Evolutionary conservation across 1,140 invertebrate genomes (phyloP).

Genomic region (Drosophila melanogaster): Release_6_plus_ISO1_MT NT_033777.3:27207001-27207500

Average conservation of each 20-base stretch:
- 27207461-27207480: conserved; percentile 77
- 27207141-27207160: conserved; percentile 5
- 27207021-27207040: conserved; percentile 59
- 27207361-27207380: conserved; percentile 81
- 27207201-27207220: conserved; percentile 45
- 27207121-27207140: conserved; percentile 9
- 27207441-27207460: conserved; percentile 61
- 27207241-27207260: conserved; percentile 39
- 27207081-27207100: conserved; percentile 56
- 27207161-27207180: conserved; percentile 41
- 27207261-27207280: conserved; percentile 22
- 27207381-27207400: conserved; percentile 82
- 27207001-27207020: conserved; percentile 33
- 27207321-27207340: conserved; percentile 40
- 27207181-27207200: conserved; percentile 52
- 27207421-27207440: conserved; percentile 27
- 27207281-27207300: conserved; percentile 45
- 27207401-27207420: conserved; percentile 42
- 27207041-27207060: conserved; percentile 43
- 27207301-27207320: conserved; percentile 67
- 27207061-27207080: conserved; percentile 59
- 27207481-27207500: conserved; percentile 70
- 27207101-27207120: conserved; percentile 33
- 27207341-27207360: conserved; percentile 72
- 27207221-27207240: conserved; percentile 34